These are phyloP conservation scores for Zoanthus sociatus DNA, from an alignment of 92 coral and sea anemone species.

Conservation along the genomic window DNA sequence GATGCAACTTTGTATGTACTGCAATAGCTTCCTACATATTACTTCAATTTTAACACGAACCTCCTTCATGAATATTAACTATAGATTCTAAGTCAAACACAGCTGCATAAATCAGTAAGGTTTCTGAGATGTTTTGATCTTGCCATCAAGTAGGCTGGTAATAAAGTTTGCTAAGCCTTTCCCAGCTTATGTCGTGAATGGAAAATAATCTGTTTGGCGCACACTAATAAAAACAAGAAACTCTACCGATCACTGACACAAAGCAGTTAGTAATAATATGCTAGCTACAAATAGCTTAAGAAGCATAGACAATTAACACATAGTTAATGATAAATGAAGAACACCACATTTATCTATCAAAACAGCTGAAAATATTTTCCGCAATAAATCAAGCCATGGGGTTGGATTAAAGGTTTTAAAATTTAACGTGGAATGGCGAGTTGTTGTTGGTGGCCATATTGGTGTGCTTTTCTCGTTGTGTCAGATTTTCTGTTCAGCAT, in stretches of 20 bases:
- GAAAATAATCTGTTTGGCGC: neutral
- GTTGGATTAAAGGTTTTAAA: neutral
- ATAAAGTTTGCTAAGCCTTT: neutral
- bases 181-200: neutral
- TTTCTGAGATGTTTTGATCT: neutral
- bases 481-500: neutral
- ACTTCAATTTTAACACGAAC: neutral
- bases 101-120: neutral
- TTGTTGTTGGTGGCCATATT: constrained; percentile 15
- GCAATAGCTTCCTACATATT: neutral
- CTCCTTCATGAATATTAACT: neutral
- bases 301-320: constrained; percentile 16
- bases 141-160: neutral
- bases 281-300: neutral
- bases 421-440: neutral
- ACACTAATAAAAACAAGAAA: neutral
- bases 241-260: neutral
- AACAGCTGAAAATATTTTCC: constrained; percentile 28
- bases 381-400: constrained; percentile 6
- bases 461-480: neutral
- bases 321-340: constrained; percentile 21
- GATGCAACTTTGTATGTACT: neutral
- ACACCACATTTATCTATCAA: constrained; percentile 9
- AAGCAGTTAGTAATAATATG: neutral
- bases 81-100: neutral